Base-by-base conservation (phyloP, 2,113 vertebrate genomes). In the Castor canadensis region DNA sequence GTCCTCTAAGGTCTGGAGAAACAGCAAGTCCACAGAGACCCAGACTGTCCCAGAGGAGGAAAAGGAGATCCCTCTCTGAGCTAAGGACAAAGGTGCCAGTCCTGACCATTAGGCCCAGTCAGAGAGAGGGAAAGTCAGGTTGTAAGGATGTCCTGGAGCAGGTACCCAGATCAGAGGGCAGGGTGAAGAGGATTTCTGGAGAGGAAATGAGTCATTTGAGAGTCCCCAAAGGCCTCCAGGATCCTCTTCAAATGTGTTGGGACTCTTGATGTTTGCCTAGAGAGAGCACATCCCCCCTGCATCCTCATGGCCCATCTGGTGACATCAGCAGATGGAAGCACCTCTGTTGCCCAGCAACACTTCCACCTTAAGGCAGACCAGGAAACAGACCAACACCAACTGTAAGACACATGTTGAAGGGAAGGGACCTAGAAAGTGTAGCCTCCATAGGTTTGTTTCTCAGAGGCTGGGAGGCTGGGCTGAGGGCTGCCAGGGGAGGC, bases 331-430 rank as follows among this genome's bases (percentile, higher is more conserved):
- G 85, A 97, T 93, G 86, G 93, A 94, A 96, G 93, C 56, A 47
- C 22, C 82, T 69, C 95, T 30, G 97, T 97, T 95, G 96, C 95
- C 97, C 77, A 47, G 96, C 95, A 97, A 97, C 94, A 56, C 84
- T 19, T 72, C 84, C 72, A 92, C 58, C 76, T 88, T 47, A 56
- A 75, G 94, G 64, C 40, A 69, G 40, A 16, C 30, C 0, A n/a
- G 66, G 43, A 97, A 72, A 94, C 35, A 54, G 58, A 83, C 28
- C 81, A 85, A 15, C 84, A 4, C 69, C 87, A 96, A 95, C 92
- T 92, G 85, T 91, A 89, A 96, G 77, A 69, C 69, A 9, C 47
- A 38, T 45, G 32, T 47, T 89, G 47, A 73, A 64, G 40, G 64
- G 52, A 77, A 60, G 54, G 62, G 58, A 12, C 73, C 0, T 20